Evolutionary conservation across 2,113 vertebrate species (phyloP), one percentile per base, ranked within the genome.

Genomic region (Hemicordylus capensis): DNA sequence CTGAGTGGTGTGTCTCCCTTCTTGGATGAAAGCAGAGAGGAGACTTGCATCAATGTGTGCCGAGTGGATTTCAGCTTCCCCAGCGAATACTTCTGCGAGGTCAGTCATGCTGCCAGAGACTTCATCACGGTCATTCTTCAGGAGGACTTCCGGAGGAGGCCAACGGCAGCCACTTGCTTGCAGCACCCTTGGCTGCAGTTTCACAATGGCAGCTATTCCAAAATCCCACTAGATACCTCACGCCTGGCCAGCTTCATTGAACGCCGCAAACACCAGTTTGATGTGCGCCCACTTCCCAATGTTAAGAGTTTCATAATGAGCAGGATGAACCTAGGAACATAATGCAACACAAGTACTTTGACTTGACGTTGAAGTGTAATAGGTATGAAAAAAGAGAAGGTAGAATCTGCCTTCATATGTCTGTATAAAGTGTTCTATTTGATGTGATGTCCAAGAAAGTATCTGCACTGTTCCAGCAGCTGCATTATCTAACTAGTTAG

Each of bases 1-100:
- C 93, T 99, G 72, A 99, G 99, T 0, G 99, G 99, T 0, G 98
- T 99, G 6, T 99, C 99, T 9, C 99, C 99, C 0, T 99, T 99
- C 91, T 93, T 99, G 92, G 99, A 99, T 12, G 99, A 99, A 89
- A 99, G 98, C 66, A 97, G 97, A 10, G 99, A 99, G 90, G 99
- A 99, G 92, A 99, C 99, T 0, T 99, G 99, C 15, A 97, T 99
- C 92, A 99, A 99, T 0, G 98, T 99, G 70, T 99, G 98, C 95
- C 95, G 97, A 85, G 97, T 98, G 84, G 99, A 99, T 87, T 99
- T 99, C 96, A 99, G 98, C 94, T 99, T 99, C 90, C 99, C 99
- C 0, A 96, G 96, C 0, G 98, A 99, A 17, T 99, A 98, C 93
- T 99, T 99, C 96, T 93, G 95, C 0, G 96, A 96, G 0, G 98